Base-by-base conservation (phyloP, 2,797 vertebrate genomes). In the Premnoplex brunnescens region DNA sequence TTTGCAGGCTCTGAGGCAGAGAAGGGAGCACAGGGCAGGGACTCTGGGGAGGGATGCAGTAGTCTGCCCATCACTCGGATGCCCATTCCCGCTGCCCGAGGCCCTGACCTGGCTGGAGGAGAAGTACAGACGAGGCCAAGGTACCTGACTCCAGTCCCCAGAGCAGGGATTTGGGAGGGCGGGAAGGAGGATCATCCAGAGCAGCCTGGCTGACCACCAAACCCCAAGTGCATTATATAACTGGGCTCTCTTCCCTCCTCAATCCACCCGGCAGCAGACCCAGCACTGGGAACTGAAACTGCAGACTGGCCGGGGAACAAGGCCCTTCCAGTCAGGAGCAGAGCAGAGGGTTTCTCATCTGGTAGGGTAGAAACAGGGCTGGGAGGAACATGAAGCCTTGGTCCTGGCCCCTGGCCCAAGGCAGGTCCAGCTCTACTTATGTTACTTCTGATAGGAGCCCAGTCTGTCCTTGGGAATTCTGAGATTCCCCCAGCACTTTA, bases 201-300 rank as follows among this genome's bases (percentile, higher is more conserved):
- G 83, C 36, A 2, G 73, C 4, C 77, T 95, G 96, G 93, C 93
- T 86, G 83, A 24, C 43, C 90, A 82, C 88, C 90, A 95, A 66
- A 90, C 85, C 88, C 59, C 58, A 19, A 68, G 59, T 30, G 30
- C 36, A 6, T 94, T 91, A 93, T 71, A 56, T 80, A 95, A 90
- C 93, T 27, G 76, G 69, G 95, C 94, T 95, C 73, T 66, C 54
- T 60, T 93, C 91, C 69, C 94, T 91, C 90, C 83, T 89, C 46
- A 89, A 88, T 28, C 62, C 83, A 93, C 16, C 67, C 59, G 91
- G 71, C 86, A 93, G 48, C 67, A 82, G 86, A 88, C 24, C 55
- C 74, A 80, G 85, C 54, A 26, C 39, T 1, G 1, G 69, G 73
- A 94, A 76, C 4, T 2, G 43, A 68, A 62, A 23, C 43, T 64